phyloP scores from a whole-genome alignment of 2,797 vertebrate species.

The Sebastes reedi region DNA sequence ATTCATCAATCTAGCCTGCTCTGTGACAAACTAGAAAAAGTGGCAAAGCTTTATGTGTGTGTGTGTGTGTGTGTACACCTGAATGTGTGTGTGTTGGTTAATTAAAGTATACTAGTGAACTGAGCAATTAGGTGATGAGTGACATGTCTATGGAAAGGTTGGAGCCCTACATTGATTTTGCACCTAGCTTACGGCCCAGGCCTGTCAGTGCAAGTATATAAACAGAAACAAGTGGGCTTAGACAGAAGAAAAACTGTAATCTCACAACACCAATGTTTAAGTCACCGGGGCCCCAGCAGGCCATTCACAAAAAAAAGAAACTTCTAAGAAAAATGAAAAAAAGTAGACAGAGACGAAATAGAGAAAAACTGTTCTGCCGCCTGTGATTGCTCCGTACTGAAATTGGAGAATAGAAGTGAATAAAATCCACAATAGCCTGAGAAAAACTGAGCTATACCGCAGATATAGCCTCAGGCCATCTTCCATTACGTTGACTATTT shows the following conservation, averaged over 20 bases:
- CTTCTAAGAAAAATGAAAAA: slow-evolving; percentile 1
- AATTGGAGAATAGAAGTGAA: slow-evolving; percentile 37
- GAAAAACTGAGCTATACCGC: slow-evolving; percentile 16
- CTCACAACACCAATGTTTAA: not conserved
- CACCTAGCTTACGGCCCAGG: slow-evolving; percentile 23
- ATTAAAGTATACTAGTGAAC: slow-evolving; percentile 50
- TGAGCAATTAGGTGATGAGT: slow-evolving; percentile 59
- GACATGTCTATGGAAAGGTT: slow-evolving; percentile 46
- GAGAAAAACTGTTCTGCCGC: not conserved
- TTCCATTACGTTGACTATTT: slow-evolving; percentile 56
- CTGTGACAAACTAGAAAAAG: slow-evolving; percentile 23
- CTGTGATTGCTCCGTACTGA: slow-evolving; percentile 8
- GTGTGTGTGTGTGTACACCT: not conserved
- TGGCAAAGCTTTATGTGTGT: slow-evolving; percentile 1
- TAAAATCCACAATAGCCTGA: slow-evolving; percentile 44
- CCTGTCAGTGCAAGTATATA: slow-evolving; percentile 29
- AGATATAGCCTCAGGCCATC: slow-evolving; percentile 31
- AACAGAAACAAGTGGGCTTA: slow-evolving; percentile 28
- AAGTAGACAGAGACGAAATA: slow-evolving; percentile 9
- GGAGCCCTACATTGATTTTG: slow-evolving; percentile 53
- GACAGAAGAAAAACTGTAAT: slow-evolving; percentile 3
- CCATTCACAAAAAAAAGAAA: not conserved
- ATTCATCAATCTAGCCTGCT: slow-evolving; percentile 49
- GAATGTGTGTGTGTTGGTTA: slow-evolving; percentile 22
- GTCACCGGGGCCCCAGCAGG: not conserved